phyloP scores from a whole-genome alignment of 2,888 invertebrate genomes.

The Drosophila picticornis region DNA sequence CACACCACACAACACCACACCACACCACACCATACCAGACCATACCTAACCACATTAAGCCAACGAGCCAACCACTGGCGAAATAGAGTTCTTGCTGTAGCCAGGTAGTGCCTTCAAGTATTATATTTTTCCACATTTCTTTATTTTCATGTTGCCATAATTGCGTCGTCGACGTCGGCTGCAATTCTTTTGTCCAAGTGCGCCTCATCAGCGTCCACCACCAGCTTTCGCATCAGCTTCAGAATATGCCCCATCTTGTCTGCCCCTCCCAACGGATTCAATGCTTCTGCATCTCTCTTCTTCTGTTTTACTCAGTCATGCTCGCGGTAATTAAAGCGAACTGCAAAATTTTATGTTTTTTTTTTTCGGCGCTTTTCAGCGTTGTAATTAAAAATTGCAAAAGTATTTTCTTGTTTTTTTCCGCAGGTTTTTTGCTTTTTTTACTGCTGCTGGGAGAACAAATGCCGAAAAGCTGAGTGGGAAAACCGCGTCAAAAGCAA shows the following conservation, averaged over 20 bases:
- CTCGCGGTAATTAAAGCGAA: constrained; percentile 76
- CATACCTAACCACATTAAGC: constrained; percentile 46
- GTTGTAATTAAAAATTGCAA: constrained; percentile 80
- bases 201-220: constrained; percentile 70
- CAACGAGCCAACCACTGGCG: constrained; percentile 57
- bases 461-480: constrained; percentile 66
- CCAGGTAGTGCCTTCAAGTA: constrained; percentile 72
- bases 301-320: constrained; percentile 22
- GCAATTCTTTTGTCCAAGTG: constrained; percentile 78
- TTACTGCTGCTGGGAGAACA: constrained; percentile 43
- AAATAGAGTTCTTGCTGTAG: constrained; percentile 60
- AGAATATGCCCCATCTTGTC: constrained; percentile 35
- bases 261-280: constrained; percentile 8
- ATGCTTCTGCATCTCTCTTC: constrained; percentile 16
- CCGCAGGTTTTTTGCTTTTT: constrained; percentile 14
- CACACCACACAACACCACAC: neutral
- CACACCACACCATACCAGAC: neutral
- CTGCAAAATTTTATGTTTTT: constrained; percentile 56
- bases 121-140: constrained; percentile 72
- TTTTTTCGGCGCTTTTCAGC: constrained; percentile 76
- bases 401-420: constrained; percentile 55
- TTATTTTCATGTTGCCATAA: constrained; percentile 77
- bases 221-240: constrained; percentile 45
- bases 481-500: constrained; percentile 79
- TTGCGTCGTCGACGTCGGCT: constrained; percentile 59